Percentiles rank a stretch among this genome's conserved stretches.
Conservation (phyloP, 2,113 vertebrate species). For the Cyphomyrus plagiostoma region DNA sequence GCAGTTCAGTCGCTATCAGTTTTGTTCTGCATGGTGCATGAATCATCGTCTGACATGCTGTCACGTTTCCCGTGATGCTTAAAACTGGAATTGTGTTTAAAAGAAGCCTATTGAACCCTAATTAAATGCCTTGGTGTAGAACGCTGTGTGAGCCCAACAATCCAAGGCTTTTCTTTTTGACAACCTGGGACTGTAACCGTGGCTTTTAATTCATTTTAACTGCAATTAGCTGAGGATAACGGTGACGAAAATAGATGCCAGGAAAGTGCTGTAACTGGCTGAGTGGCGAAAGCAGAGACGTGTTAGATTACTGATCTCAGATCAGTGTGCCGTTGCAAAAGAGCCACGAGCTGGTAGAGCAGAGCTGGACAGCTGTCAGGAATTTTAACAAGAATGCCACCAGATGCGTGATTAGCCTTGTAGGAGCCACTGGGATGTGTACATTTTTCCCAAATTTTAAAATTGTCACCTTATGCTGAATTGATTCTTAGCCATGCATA, state of each 20-base stretch:
- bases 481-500: not conserved
- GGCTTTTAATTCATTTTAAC: not conserved
- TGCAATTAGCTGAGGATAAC: not conserved
- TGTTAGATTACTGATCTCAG: slow-evolving; percentile 39
- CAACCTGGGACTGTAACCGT: not conserved
- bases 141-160: not conserved
- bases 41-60: not conserved
- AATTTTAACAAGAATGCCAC: slow-evolving; percentile 45
- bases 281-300: slow-evolving; percentile 26
- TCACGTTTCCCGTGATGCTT: not conserved
- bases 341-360: slow-evolving; percentile 18
- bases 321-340: slow-evolving; percentile 25
- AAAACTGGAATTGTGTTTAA: not conserved
- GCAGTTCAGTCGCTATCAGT: not conserved
- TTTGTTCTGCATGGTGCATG: not conserved
- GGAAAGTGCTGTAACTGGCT: not conserved
- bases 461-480: not conserved
- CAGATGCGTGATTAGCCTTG: slow-evolving; percentile 33
- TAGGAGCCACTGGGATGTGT: slow-evolving; percentile 17
- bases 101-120: not conserved
- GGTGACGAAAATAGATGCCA: not conserved
- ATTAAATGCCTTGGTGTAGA: not conserved
- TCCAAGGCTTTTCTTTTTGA: not conserved
- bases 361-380: slow-evolving; percentile 48
- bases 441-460: not conserved